phyloP scores from a whole-genome alignment of 2,888 invertebrate genomes.

The Uropetala carovei region DNA sequence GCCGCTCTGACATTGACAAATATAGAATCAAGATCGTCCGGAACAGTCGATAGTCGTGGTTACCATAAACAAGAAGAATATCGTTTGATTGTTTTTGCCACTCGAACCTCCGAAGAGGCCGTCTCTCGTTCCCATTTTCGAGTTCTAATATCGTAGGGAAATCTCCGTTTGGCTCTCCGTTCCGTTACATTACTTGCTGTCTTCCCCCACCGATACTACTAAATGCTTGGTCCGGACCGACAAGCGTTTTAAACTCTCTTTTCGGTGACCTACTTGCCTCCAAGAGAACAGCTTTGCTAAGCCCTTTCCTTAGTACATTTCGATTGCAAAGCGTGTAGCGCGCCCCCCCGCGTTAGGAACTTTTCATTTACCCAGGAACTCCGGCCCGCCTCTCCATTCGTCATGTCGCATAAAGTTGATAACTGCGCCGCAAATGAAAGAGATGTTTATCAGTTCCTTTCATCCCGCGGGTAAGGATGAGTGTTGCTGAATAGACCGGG shows the following conservation, averaged over 20 bases:
- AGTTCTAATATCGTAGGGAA: background rate
- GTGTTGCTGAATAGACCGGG: too few species aligned
- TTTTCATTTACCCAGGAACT: too few species aligned
- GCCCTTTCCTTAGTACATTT: background rate
- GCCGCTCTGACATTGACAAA: too few species aligned
- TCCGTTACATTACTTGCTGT: background rate
- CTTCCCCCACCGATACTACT: background rate
- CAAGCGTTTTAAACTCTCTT: background rate
- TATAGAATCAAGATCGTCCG: too few species aligned
- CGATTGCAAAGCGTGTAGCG: background rate
- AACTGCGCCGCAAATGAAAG: background rate
- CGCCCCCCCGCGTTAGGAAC: background rate
- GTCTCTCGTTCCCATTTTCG: background rate
- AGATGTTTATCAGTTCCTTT: background rate
- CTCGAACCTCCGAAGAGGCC: too few species aligned
- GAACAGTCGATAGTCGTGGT: too few species aligned
- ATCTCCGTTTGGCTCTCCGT: background rate
- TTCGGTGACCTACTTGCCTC: background rate
- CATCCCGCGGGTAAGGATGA: background rate
- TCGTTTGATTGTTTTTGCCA: too few species aligned
- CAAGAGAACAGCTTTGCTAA: background rate
- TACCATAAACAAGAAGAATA: too few species aligned
- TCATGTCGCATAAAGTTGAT: background rate
- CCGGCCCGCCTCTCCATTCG: too few species aligned
- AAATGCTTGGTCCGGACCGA: conserved; percentile 9